Percentiles rank a stretch among this genome's conserved stretches.
Evolutionary conservation across 2,888 invertebrate genomes (phyloP).

Genomic region (Xanthostigma xanthostigma): DNA sequence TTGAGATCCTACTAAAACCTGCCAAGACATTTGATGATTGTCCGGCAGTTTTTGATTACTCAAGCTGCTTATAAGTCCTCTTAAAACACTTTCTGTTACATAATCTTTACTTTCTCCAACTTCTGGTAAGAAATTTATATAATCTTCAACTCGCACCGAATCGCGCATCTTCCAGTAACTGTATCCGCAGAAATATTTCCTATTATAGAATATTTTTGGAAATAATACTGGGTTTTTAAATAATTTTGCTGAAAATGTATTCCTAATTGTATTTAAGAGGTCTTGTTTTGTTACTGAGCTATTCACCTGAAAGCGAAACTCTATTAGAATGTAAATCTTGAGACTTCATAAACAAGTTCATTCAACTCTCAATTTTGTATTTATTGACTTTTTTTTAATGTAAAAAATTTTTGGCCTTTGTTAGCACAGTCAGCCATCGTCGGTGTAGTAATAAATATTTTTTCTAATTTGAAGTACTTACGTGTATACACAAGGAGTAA

Average conservation of each 20-base stretch:
- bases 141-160: slow-evolving; percentile 27
- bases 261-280: slow-evolving; percentile 12
- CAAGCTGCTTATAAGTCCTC: slow-evolving; percentile 26
- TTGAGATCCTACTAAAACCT: slow-evolving; percentile 30
- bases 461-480: no score
- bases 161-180: slow-evolving; percentile 32
- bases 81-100: slow-evolving; percentile 23
- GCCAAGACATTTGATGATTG: slow-evolving; percentile 33
- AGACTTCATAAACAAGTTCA: no score
- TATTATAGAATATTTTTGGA: slow-evolving; percentile 30
- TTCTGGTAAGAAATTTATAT: slow-evolving; percentile 24
- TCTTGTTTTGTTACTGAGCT: slow-evolving; percentile 9
- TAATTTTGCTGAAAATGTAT: slow-evolving; percentile 11
- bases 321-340: no score
- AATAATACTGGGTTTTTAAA: slow-evolving; percentile 12
- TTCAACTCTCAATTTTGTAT: no score
- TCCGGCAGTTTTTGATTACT: slow-evolving; percentile 30
- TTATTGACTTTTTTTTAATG: no score
- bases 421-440: no score
- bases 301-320: not conserved
- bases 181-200: slow-evolving; percentile 32
- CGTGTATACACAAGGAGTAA: no score
- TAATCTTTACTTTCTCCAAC: slow-evolving; percentile 16
- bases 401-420: no score
- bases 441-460: no score